Evolutionary conservation across 2,113 vertebrate genomes (phyloP), one percentile per base, ranked within the genome.

Genomic region (Lethenteron camtschaticum): DNA sequence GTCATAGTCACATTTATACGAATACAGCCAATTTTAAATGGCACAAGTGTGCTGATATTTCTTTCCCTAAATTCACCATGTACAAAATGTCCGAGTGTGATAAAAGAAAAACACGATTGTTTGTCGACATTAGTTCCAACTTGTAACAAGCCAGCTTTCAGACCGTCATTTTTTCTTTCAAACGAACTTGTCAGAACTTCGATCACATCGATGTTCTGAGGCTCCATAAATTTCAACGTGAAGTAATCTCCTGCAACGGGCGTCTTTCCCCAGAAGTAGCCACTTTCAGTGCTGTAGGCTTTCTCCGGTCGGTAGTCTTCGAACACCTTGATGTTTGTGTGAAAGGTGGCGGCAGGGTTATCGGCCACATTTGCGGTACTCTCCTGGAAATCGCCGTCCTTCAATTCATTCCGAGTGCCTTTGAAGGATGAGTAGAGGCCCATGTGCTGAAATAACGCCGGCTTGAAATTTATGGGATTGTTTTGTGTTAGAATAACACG

Each of bases 251-350:
- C 57, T 1, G 12, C 2, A 2, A 57, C 11, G 2, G 57, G 9
- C 0, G 71, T 18, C 24, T 55, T 56, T 2, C 70, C 71, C 58
- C 70, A 68, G 20, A 73, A 69, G 1, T 13, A 2, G n/a, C 1
- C 68, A n/a, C 58, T 57, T 11, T 70, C 6, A 3, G 60, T 16
- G 4, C 70, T 57, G 18, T 74, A 76, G 7, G 73, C 71, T 11
- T 74, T 71, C 3, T 57, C 68, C 1, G 72, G 69, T 1, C 11
- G 9, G 10, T 74, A 60, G 9, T 73, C 56, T 60, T 68, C 11
- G 60, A 70, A 69, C 1, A 56, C 56, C 2, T 56, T 56, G 8
- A 76, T 76, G 13, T 73, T 70, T 3, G 77, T 75, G 63, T 68
- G 72, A 57, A 70, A 71, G 2, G 58, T 68, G 9, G 74, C 75